These are phyloP conservation scores for Campylomormyrus numenius DNA, from an alignment of 2,113 vertebrate genomes.

Conservation along the genomic window DNA sequence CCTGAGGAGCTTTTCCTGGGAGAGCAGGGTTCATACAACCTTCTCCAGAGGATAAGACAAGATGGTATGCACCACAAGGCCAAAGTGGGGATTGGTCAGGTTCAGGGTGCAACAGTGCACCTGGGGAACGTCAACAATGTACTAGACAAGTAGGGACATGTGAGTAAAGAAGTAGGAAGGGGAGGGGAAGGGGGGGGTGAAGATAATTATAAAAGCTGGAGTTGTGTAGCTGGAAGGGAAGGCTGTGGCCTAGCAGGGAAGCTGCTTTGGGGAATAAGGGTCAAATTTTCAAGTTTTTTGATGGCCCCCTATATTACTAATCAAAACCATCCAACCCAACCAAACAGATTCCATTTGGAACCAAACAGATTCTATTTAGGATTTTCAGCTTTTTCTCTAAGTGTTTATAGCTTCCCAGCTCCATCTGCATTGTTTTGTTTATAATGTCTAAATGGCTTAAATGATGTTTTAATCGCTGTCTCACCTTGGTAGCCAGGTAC, in stretches of 20 bases:
- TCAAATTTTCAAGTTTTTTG: neutral
- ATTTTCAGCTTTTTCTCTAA: neutral
- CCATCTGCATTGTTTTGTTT: neutral
- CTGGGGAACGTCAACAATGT: slow-evolving; percentile 10
- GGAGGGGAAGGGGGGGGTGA: neutral
- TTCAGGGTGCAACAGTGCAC: neutral
- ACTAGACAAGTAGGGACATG: slow-evolving; percentile 7
- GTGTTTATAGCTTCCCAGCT: neutral
- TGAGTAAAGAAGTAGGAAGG: neutral
- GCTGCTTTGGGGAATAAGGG: neutral
- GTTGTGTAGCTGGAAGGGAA: neutral
- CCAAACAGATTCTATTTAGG: neutral
- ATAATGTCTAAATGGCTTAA: neutral
- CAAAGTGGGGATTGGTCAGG: neutral
- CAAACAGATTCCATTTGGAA: neutral
- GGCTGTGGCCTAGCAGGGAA: neutral
- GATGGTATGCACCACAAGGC: neutral
- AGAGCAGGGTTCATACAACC: neutral
- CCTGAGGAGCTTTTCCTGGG: neutral
- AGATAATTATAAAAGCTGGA: neutral
- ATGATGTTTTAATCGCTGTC: neutral
- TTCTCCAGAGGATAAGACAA: neutral
- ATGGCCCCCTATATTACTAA: neutral
- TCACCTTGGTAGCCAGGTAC: neutral
- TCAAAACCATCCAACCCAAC: neutral